Percentiles rank a stretch among this genome's conserved stretches.
Evolutionary conservation across 2,888 invertebrate genomes (phyloP).

Genomic region (Peribatodes rhomboidaria): DNA sequence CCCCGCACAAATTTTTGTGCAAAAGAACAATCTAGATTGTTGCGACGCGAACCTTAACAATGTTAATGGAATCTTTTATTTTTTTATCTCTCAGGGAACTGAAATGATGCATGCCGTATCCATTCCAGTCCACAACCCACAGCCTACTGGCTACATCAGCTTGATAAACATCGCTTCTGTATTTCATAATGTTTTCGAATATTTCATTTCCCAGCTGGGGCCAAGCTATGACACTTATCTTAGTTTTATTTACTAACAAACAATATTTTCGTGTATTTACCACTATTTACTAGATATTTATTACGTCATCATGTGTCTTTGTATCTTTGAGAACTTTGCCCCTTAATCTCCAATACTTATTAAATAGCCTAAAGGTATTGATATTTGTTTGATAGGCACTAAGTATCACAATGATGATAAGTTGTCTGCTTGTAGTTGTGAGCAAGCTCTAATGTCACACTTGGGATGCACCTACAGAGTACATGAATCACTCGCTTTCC

Average conservation of each 20-base stretch:
- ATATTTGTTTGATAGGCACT: background rate
- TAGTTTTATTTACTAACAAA: background rate
- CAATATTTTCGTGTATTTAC: background rate
- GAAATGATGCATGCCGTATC: no score
- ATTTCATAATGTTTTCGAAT: no score
- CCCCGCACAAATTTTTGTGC: no score
- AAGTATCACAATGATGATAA: conserved; percentile 71
- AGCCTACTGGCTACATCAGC: no score
- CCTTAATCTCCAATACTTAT: background rate
- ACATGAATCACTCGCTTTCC: conserved; percentile 58
- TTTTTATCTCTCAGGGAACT: background rate
- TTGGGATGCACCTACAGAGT: conserved; percentile 89
- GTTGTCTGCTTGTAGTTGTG: conserved; percentile 50
- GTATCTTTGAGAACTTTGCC: background rate
- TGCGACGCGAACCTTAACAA: no score
- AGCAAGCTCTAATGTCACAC: conserved; percentile 91
- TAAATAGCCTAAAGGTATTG: no score
- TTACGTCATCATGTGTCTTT: background rate
- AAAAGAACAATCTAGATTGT: no score
- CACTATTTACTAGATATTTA: background rate
- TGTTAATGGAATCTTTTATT: no score
- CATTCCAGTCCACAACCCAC: no score
- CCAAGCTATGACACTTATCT: background rate
- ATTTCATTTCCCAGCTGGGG: background rate
- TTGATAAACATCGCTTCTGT: no score